These are phyloP conservation scores for Tiliacea citrago DNA, from an alignment of 2,888 invertebrate genomes.

Conservation along the genomic window DNA sequence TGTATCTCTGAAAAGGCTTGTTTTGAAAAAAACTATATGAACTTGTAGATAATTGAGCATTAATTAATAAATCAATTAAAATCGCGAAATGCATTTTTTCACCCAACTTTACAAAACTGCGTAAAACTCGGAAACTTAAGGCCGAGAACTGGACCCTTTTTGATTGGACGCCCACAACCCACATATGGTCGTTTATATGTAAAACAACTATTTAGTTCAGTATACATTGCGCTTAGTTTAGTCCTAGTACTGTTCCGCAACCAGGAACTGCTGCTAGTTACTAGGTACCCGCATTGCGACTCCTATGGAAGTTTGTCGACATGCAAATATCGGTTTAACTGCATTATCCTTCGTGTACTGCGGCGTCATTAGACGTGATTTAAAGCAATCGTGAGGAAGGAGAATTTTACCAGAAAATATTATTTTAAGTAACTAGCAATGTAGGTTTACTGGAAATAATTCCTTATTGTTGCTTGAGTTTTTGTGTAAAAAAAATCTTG, in stretches of 20 bases:
- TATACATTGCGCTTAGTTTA: not conserved
- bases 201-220: not conserved
- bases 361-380: conserved; percentile 24
- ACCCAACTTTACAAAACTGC: too few relatives aligned
- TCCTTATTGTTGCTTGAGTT: not conserved
- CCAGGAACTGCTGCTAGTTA: conserved; percentile 15
- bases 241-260: conserved; percentile 41
- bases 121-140: too few relatives aligned
- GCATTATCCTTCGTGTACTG: conserved; percentile 48
- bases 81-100: too few relatives aligned
- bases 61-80: too few relatives aligned
- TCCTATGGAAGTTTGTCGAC: conserved; percentile 57
- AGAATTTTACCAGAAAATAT: conserved; percentile 6
- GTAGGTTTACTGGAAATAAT: not conserved
- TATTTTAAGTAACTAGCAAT: not conserved
- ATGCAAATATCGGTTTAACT: conserved; percentile 64
- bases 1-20: too few relatives aligned
- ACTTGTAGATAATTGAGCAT: too few relatives aligned
- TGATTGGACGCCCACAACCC: too few relatives aligned
- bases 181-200: not conserved
- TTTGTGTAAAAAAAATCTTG: not conserved
- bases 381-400: conserved; percentile 7
- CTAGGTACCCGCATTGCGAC: conserved; percentile 60
- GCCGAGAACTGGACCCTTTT: too few relatives aligned
- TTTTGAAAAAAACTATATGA: too few relatives aligned